phyloP scores from a whole-genome alignment of 2,888 invertebrate species.

The Hedya salicella region DNA sequence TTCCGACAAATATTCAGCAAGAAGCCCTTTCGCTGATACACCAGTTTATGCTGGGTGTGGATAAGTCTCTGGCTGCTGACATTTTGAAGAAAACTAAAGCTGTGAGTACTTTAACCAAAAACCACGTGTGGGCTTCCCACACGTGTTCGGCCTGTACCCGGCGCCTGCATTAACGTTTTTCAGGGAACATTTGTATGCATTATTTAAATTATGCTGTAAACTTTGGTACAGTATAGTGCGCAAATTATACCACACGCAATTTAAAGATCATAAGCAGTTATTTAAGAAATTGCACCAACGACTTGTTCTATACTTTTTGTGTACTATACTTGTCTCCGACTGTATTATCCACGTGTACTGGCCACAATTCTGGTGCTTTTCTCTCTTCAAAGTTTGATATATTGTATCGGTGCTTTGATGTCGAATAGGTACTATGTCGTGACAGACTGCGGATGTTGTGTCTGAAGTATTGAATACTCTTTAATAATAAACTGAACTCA shows the following conservation, averaged over 20 bases:
- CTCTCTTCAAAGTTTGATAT: background rate
- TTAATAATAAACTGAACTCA: too few relatives aligned
- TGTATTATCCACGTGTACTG: slow-evolving; percentile 6
- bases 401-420: too few relatives aligned
- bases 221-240: background rate
- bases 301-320: too few relatives aligned
- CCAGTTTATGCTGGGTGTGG: slow-evolving; percentile 87
- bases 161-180: slow-evolving; percentile 1
- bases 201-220: background rate
- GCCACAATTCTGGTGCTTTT: background rate
- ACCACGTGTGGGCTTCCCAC: slow-evolving; percentile 72
- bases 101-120: slow-evolving; percentile 83
- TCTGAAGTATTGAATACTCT: background rate
- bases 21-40: slow-evolving; percentile 85
- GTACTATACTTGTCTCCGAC: background rate
- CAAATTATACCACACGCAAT: background rate
- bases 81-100: slow-evolving; percentile 90
- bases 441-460: background rate
- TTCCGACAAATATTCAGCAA: slow-evolving; percentile 58
- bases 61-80: slow-evolving; percentile 87
- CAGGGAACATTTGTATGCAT: background rate
- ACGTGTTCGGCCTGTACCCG: slow-evolving; percentile 60
- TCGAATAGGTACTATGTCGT: background rate
- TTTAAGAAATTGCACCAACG: background rate
- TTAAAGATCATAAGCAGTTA: background rate